Evolutionary conservation across 2,797 vertebrate species (phyloP).

Genomic region (Dendrocincla fuliginosa): DNA sequence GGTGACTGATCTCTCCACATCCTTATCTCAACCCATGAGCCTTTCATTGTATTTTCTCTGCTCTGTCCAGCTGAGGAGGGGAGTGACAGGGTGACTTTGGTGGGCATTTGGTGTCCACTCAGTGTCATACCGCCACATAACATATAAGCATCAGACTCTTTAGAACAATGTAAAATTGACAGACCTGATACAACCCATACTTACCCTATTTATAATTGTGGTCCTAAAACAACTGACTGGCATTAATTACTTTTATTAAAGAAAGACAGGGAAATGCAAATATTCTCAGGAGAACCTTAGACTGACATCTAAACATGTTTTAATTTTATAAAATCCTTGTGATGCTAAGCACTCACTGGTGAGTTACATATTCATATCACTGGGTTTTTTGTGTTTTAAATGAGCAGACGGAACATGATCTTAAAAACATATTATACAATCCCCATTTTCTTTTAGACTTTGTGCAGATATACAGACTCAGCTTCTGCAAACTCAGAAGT

Average conservation of each 20-base stretch:
- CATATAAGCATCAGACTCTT: neutral
- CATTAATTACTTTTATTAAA: slow-evolving; percentile 53
- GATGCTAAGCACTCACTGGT: neutral
- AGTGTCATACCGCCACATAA: neutral
- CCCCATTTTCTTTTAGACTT: neutral
- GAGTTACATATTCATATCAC: neutral
- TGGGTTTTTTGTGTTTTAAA: neutral
- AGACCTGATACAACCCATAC: neutral
- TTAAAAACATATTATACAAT: neutral
- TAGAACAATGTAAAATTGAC: neutral
- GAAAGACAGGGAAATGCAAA: slow-evolving; percentile 19
- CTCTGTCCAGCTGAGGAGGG: neutral
- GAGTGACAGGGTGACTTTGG: neutral
- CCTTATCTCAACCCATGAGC: neutral
- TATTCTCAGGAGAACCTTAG: slow-evolving; percentile 14
- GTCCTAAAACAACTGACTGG: neutral
- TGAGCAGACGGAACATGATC: neutral
- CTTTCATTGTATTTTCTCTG: neutral
- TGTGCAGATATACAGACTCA: neutral
- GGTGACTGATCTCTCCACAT: neutral
- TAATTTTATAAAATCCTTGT: neutral
- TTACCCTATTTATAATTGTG: neutral
- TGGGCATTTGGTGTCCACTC: neutral
- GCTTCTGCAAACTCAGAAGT: neutral
- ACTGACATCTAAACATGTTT: neutral